phyloP scores from a whole-genome alignment of 1,140 invertebrate genomes.

The Bathynomus jamesi region DNA sequence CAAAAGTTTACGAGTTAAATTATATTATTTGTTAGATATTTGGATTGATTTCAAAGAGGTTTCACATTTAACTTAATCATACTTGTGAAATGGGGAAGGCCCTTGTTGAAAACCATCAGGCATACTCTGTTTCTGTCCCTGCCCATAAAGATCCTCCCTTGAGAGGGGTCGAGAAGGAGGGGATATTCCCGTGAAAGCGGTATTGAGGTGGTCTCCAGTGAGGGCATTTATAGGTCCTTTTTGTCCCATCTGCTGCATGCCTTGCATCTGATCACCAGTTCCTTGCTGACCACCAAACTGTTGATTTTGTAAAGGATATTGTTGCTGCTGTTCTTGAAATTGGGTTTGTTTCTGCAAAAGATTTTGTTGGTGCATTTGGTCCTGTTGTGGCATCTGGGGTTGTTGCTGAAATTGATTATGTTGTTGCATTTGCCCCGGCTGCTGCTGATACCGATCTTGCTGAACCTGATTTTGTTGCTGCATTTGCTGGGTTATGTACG shows the following conservation, averaged over 20 bases:
- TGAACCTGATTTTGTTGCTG: background rate
- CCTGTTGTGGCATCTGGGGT: background rate
- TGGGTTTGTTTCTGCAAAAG: background rate
- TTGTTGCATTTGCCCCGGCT: conserved; percentile 2
- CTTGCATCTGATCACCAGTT: background rate
- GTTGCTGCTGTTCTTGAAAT: background rate
- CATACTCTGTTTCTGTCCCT: conserved; percentile 15
- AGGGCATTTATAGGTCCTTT: background rate
- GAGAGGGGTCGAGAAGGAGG: conserved; percentile 23
- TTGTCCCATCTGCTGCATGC: background rate
- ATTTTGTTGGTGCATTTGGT: background rate
- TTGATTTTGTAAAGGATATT: background rate
- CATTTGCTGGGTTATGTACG: background rate
- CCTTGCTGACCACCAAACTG: background rate
- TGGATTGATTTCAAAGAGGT: too few species aligned
- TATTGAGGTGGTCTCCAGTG: background rate
- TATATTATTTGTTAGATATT: too few species aligned
- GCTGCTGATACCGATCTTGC: conserved; percentile 4
- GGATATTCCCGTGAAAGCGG: conserved; percentile 19
- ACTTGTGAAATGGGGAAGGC: background rate
- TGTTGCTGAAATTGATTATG: conserved; percentile 1
- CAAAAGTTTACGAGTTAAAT: too few species aligned
- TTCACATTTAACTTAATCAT: too few species aligned
- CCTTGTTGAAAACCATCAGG: conserved; percentile 22
- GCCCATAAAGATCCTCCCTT: conserved; percentile 23